Base-by-base conservation (phyloP, 2,113 vertebrate genomes). In the Panthera uncia region DNA sequence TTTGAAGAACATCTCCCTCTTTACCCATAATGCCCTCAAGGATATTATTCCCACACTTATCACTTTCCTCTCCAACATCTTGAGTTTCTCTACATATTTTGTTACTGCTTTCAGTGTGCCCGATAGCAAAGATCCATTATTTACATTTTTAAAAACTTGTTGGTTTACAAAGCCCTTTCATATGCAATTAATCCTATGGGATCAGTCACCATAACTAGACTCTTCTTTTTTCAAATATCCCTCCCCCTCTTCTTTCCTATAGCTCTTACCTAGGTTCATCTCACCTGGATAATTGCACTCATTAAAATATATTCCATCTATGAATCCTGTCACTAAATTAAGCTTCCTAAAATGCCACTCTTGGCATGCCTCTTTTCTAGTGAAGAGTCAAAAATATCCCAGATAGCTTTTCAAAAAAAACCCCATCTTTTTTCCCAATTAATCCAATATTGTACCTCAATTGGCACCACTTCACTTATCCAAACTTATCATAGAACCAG, bases 271-370 rank as follows among this genome's bases (percentile, higher is more conserved):
- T 11, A 89, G 19, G 15, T 25, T 31, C 29, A 29, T 38, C 21
- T n/a, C 25, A 55, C 55, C 52, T 73, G 79, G 0, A 65, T 33
- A 61, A 69, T 25, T 57, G 45, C 19, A 45, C 29, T 92, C 33
- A 52, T 38, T 76, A 18, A 36, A 74, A 94, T 74, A 38, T 33
- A 83, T 73, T 63, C 50, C 36, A 82, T 36, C 73, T 69, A 29
- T 65, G 29, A 89, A 81, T 86, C 41, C 8, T 71, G 15, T 31
- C 36, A 71, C 91, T 61, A 92, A 95, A 95, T 91, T 48, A 94
- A 85, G 41, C 23, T 86, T 94, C 79, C 23, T 92, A 82, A 89
- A 86, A 82, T 15, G 27, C 2, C 57, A 48, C 50, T 80, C 91
- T 96, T 55, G 38, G 14, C 29, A 74, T n/a, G 25, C 25, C 36